A percentile compares a stretch with the other conserved stretches of the same genome.
These are phyloP conservation scores for Meriones psammophilus DNA, from an alignment of 2,797 vertebrate genomes.

Conservation along the genomic window DNA sequence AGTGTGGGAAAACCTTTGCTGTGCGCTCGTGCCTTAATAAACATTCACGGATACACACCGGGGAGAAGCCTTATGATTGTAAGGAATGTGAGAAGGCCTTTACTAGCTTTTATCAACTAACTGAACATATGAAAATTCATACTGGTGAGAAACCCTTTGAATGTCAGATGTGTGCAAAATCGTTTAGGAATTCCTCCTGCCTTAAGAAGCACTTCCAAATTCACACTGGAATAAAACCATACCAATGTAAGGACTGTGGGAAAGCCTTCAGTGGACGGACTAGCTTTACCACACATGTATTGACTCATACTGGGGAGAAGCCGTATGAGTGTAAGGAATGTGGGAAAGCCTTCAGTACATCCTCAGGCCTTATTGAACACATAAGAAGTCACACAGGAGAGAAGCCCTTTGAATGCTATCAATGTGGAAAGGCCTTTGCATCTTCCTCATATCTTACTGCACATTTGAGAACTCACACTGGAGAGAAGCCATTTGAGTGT, in stretches of 20 bases:
- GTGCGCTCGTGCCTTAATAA: constrained; percentile 69
- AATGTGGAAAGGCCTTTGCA: constrained; percentile 27
- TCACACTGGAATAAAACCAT: constrained; percentile 79
- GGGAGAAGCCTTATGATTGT: constrained; percentile 77
- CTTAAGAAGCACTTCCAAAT: constrained; percentile 85
- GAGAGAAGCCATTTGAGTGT: constrained; percentile 50
- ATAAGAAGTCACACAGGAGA: constrained; percentile 76
- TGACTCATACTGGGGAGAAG: constrained; percentile 84
- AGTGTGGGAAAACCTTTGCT: constrained; percentile 73
- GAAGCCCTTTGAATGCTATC: constrained; percentile 6
- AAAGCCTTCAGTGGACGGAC: constrained; percentile 33
- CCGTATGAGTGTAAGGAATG: constrained; percentile 76
- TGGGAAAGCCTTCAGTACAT: constrained; percentile 72
- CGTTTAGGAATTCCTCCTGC: constrained; percentile 47
- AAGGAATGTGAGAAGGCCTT: constrained; percentile 79
- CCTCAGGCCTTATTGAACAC: constrained; percentile 66
- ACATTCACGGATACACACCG: constrained; percentile 73
- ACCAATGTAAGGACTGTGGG: constrained; percentile 88
- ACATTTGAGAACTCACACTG: constrained; percentile 60
- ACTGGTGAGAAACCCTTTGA: constrained; percentile 58
- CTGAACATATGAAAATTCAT: constrained; percentile 75
- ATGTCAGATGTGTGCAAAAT: constrained; percentile 48
- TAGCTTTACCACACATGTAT: not conserved
- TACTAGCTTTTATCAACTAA: constrained; percentile 68
- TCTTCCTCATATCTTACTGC: constrained; percentile 23